A percentile compares a stretch with the other conserved stretches of the same genome.
Conservation (phyloP, 2,797 vertebrate species). For the Adrianichthys oophorus region DNA sequence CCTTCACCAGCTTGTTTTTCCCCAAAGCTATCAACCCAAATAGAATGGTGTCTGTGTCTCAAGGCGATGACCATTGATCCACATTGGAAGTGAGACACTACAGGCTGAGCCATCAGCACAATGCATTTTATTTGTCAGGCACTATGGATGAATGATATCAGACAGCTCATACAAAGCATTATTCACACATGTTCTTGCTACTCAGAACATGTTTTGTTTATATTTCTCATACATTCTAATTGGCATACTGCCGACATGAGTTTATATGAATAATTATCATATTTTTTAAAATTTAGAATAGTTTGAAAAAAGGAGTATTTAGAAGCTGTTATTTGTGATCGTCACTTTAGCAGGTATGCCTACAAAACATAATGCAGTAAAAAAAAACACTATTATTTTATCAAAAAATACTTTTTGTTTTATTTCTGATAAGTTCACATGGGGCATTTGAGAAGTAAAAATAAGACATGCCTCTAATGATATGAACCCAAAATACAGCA, state of each 20-base stretch:
- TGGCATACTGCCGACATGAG: neutral
- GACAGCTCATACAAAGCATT: slow-evolving; percentile 24
- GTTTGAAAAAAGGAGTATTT: too few relatives aligned
- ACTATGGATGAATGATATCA: slow-evolving; percentile 31
- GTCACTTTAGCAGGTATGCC: too few relatives aligned
- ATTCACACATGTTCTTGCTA: slow-evolving; percentile 4
- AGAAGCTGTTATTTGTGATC: too few relatives aligned
- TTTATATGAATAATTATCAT: neutral
- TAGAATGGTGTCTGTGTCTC: slow-evolving; percentile 71
- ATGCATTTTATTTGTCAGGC: slow-evolving; percentile 48
- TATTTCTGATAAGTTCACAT: too few relatives aligned
- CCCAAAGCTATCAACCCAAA: slow-evolving; percentile 70
- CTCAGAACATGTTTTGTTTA: neutral
- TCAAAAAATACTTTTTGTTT: too few relatives aligned
- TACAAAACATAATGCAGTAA: too few relatives aligned
- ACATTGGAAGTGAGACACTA: slow-evolving; percentile 64
- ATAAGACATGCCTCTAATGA: too few relatives aligned
- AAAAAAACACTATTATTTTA: too few relatives aligned
- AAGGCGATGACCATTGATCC: slow-evolving; percentile 72
- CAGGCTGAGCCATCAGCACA: slow-evolving; percentile 49
- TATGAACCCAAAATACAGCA: too few relatives aligned
- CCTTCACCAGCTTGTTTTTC: slow-evolving; percentile 66
- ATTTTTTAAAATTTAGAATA: too few relatives aligned
- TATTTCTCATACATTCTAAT: neutral
- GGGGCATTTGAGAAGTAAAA: too few relatives aligned